Conservation (phyloP, 1,140 invertebrate genomes). For the Cecropterus lyciades region DNA sequence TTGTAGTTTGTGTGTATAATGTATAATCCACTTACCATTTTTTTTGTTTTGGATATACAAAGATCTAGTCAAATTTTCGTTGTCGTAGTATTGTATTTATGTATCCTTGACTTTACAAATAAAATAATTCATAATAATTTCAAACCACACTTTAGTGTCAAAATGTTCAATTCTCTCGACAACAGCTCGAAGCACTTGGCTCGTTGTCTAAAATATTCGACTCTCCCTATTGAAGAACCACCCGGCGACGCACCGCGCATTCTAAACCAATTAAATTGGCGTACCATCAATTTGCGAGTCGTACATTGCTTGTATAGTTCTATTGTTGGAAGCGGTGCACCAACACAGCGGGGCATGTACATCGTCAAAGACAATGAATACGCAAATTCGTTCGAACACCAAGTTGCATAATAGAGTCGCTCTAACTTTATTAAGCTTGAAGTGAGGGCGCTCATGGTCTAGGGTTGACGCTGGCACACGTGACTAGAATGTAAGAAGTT, state of each 20-base stretch:
- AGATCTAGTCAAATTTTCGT: not conserved
- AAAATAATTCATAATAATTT: not conserved
- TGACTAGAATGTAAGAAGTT: conserved; percentile 43
- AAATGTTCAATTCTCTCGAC: conserved; percentile 10
- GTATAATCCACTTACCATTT: too few relatives aligned
- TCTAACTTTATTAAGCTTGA: conserved; percentile 35
- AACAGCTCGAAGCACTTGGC: not conserved
- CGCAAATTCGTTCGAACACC: conserved; percentile 20
- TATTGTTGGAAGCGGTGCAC: conserved; percentile 2
- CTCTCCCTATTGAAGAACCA: not conserved
- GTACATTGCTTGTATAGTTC: conserved; percentile 18
- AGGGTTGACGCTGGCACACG: conserved; percentile 44
- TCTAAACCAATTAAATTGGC: conserved; percentile 16
- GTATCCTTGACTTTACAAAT: not conserved
- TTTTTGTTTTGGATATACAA: too few relatives aligned
- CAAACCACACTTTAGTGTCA: not conserved
- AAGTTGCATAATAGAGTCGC: conserved; percentile 30
- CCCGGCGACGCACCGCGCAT: conserved; percentile 2
- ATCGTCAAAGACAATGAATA: conserved; percentile 28
- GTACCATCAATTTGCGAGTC: not conserved
- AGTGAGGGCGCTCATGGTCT: conserved; percentile 37
- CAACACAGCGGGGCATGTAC: conserved; percentile 4
- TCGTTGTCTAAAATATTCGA: conserved; percentile 14
- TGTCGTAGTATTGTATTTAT: too few relatives aligned
- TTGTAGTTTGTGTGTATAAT: too few relatives aligned